Percentiles rank a stretch among this genome's conserved stretches.
Conservation (phyloP, 1,140 invertebrate genomes). For the Drosophila chauvacae region DNA sequence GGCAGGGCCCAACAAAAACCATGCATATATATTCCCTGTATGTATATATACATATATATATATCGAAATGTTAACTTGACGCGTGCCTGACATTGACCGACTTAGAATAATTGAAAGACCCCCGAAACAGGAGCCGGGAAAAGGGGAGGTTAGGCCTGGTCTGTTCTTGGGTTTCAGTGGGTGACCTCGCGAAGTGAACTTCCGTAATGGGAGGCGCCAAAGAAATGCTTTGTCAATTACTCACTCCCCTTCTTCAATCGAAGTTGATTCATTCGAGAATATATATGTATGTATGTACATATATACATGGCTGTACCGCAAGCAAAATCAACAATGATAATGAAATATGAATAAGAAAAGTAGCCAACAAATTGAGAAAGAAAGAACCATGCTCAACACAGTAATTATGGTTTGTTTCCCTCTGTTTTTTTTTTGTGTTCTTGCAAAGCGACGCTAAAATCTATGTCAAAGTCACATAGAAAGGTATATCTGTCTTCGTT, state of each 20-base stretch:
- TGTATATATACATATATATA: constrained; percentile 28
- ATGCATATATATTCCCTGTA: constrained; percentile 16
- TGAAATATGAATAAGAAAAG: constrained; percentile 33
- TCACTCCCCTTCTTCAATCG: constrained; percentile 26
- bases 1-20: constrained; percentile 43
- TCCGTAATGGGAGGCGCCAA: constrained; percentile 44
- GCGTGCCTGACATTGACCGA: constrained; percentile 70
- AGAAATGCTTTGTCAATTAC: constrained; percentile 47
- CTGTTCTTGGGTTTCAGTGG: constrained; percentile 39
- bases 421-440: neutral
- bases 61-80: constrained; percentile 46
- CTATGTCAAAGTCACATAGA: constrained; percentile 71
- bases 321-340: constrained; percentile 27
- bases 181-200: constrained; percentile 41
- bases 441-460: constrained; percentile 43
- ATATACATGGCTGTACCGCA: neutral
- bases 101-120: constrained; percentile 56
- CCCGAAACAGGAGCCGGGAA: constrained; percentile 46
- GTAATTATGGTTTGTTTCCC: constrained; percentile 19
- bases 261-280: constrained; percentile 37
- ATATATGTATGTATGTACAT: too few species aligned
- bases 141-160: constrained; percentile 16
- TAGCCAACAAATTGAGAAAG: constrained; percentile 18
- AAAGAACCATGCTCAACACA: constrained; percentile 3
- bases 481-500: constrained; percentile 26